Evolutionary conservation across 2,113 vertebrate species (phyloP), one percentile per base, ranked within the genome.

Genomic region (Egretta garzetta): DNA sequence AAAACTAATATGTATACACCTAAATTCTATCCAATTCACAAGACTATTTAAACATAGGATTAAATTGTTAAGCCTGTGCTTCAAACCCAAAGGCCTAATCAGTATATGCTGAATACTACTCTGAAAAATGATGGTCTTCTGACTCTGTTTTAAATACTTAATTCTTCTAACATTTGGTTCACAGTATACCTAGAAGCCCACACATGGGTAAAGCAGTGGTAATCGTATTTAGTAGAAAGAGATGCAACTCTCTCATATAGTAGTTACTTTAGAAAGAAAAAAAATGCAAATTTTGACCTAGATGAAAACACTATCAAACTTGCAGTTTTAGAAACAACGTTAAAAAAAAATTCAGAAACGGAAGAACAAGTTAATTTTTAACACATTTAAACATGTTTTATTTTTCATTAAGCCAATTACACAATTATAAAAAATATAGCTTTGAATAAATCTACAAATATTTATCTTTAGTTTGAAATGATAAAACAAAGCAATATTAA

Each of bases 251-350:
- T 80, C 75, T 86, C 15, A 55, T 50, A 50, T 4, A 64, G 52
- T 15, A 80, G 53, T 64, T 52, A 45, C 19, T 85, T 79, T 27
- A 14, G 59, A 88, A 75, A 14, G 59, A 88, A 75, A 76, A 91
- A 67, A 93, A 50, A 77, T 50, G 85, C 67, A 60, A 94, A 93
- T 92, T 95, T 90, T 90, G 71, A 92, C 88, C 86, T 83, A 94
- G 53, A 91, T 92, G 80, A 77, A 90, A 87, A 64, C 74, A 79
- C 33, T 63, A 41, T 14, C 37, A 90, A 93, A 86, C 58, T 32
- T 67, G 45, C 15, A 72, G 32, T 30, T 86, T 70, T 47, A 89
- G 21, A 76, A 92, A 83, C 47, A 49, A 85, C 52, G 5, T 59
- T 32, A 3, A 68, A 85, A 92, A 81, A 56, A 74, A 8, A 39